Base-by-base conservation (phyloP, 2,797 vertebrate genomes). In the Rhyacichthys aspro region DNA sequence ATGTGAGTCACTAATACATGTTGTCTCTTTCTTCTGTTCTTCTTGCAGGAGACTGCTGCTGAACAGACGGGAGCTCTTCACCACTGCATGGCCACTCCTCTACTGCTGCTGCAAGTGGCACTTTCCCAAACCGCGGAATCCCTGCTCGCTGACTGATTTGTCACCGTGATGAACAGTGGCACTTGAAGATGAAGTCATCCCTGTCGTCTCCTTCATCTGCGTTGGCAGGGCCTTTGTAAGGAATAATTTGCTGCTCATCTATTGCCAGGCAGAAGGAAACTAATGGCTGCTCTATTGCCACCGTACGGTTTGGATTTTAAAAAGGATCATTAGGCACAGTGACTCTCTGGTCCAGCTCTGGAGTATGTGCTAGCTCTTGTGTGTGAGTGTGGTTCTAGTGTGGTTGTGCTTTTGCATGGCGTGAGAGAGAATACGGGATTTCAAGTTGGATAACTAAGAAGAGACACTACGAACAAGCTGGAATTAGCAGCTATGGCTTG, bases 41-140 rank as follows among this genome's bases (percentile, higher is more conserved):
- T 95, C 88, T 91, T 93, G 81, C 93, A 98, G 95, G 93, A 88
- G 86, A 93, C 90, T 91, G 89, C 93, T 84, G 86, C 75, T 73
- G 87, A 78, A 87, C 89, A 87, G 86, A 69, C 88, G 83, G 84
- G 82, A 86, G 87, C 87, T 83, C 12, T 63, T 39, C 44, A 16
- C 33, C 18, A 16, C 47, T 2, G 14, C 63, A 23, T 42, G 0
- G 0, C 18, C 17, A 8, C 32, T 16, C 9, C 50, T 15, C 59
- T 7, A 1, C 66, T 18, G n/a, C 63, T 62, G 50, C 50, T 28
- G 36, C 11, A 38, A 17, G 89, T 88, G 86, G 18, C 54, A 63
- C 48, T 11, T 16, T 48, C 78, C 76, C 53, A 79, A 86, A 78
- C 83, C 85, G 92, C 94, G 94, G 95, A 92, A 91, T 92, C 88